Base-by-base conservation (phyloP, 2,797 vertebrate genomes). In the Phrynocephalus guinanensis region DNA sequence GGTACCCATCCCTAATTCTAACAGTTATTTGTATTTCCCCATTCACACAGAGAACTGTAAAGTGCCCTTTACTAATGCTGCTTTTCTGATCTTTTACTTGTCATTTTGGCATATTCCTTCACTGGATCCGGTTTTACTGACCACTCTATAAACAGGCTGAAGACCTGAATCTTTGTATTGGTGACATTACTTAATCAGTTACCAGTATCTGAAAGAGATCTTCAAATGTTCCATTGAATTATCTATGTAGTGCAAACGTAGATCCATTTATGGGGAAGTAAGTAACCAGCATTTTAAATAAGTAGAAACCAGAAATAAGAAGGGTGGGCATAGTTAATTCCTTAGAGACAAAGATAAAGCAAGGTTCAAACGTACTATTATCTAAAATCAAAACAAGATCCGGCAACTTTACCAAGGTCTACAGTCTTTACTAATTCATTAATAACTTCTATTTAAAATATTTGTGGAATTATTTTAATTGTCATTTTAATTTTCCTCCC, bases 401-500 rank as follows among this genome's bases (percentile, higher is more conserved):
- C 92, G 88, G 86, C 88, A 80, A 87, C 87, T 88, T 85, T 92
- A 91, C 86, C 93, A 89, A 94, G 91, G 70, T 94, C 93, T 67
- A 79, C 78, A 90, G 90, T 79, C 82, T 71, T 92, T 91, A 70
- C 86, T 44, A 50, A 91, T 88, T 86, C 30, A 86, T 93, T 88
- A 85, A 87, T 93, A 90, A 92, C 63, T 76, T 52, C 63, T 93
- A 26, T 93, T 84, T 78, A 71, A 92, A 90, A 90, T 93, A 83
- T 94, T 95, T 93, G 48, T 93, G 75, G 67, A 72, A 56, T 56
- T 56, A 56, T 56, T 56, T 86, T 56, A 56, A 87, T 95, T 94
- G 70, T 94, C 95, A 94, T 94, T 83, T 94, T 95, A 95, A 94
- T 95, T 91, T 85, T 92, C 93, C 95, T 94, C 95, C 92, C 91